Evolutionary conservation across 2,113 vertebrate genomes (phyloP).

Genomic region (Lutjanus erythropterus): DNA sequence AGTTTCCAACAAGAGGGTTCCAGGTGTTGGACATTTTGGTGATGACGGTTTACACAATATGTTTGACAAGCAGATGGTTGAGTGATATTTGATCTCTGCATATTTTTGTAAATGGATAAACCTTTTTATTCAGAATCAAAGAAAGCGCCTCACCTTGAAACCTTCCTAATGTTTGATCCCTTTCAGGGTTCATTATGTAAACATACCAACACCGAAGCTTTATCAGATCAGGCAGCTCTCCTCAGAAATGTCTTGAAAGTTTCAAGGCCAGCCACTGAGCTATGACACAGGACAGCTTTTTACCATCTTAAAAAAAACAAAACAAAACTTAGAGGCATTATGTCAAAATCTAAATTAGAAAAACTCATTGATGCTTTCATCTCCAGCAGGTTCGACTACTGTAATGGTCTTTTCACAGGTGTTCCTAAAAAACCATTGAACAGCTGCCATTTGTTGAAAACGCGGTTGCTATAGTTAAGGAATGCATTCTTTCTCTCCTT

Average conservation of each 20-base stretch:
- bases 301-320: too few species aligned
- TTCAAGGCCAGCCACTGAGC: not conserved
- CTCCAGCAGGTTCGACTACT: too few species aligned
- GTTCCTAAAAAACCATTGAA: too few species aligned
- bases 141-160: not conserved
- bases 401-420: too few species aligned
- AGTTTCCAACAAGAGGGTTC: not conserved
- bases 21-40: constrained; percentile 12
- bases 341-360: too few species aligned
- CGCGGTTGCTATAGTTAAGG: too few species aligned
- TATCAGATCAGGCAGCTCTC: not conserved
- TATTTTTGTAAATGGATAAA: not conserved
- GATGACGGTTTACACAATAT: not conserved
- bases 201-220: not conserved
- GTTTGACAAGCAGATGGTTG: constrained; percentile 5
- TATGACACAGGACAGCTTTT: not conserved
- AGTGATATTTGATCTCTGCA: not conserved
- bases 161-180: not conserved
- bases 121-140: not conserved
- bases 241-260: not conserved
- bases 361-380: too few species aligned
- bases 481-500: too few species aligned
- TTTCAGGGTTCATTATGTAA: not conserved
- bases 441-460: too few species aligned
- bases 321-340: too few species aligned